Evolutionary conservation across 2,888 invertebrate species (phyloP).

Genomic region (Drosophila birchii): DNA sequence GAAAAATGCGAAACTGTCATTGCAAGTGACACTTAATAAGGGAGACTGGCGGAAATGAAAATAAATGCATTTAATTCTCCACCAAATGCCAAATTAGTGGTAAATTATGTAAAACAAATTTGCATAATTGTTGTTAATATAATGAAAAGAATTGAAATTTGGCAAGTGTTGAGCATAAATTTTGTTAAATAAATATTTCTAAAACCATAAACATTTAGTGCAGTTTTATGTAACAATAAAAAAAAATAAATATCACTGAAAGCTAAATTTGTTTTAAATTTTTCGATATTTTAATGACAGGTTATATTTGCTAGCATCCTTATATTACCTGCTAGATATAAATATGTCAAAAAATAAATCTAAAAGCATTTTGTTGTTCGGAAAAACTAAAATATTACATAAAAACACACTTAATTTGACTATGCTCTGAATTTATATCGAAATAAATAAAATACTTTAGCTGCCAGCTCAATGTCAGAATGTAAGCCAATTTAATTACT

Average conservation of each 20-base stretch:
- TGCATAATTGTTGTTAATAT: too few species aligned
- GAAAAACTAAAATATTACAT: not conserved
- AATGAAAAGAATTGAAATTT: not conserved
- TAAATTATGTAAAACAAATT: not conserved
- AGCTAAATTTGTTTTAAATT: not conserved
- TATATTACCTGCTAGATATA: not conserved
- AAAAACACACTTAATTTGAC: not conserved
- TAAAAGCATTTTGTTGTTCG: constrained; percentile 21
- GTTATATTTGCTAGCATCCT: too few species aligned
- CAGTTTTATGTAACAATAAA: too few species aligned
- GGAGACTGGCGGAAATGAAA: constrained; percentile 14
- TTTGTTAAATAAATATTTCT: not conserved
- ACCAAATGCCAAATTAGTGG: constrained; percentile 2
- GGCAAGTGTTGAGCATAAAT: not conserved
- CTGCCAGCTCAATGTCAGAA: constrained; percentile 16
- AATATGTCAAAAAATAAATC: constrained; percentile 11
- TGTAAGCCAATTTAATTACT: constrained; percentile 26
- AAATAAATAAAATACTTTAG: constrained; percentile 25
- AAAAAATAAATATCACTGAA: not conserved
- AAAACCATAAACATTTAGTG: too few species aligned
- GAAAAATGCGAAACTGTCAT: constrained; percentile 26
- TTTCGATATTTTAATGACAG: constrained; percentile 1
- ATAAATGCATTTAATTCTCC: not conserved
- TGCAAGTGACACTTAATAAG: constrained; percentile 26
- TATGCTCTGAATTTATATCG: not conserved